Base-by-base conservation (phyloP, 2,113 vertebrate genomes). In the Dryoscopus gambensis region DNA sequence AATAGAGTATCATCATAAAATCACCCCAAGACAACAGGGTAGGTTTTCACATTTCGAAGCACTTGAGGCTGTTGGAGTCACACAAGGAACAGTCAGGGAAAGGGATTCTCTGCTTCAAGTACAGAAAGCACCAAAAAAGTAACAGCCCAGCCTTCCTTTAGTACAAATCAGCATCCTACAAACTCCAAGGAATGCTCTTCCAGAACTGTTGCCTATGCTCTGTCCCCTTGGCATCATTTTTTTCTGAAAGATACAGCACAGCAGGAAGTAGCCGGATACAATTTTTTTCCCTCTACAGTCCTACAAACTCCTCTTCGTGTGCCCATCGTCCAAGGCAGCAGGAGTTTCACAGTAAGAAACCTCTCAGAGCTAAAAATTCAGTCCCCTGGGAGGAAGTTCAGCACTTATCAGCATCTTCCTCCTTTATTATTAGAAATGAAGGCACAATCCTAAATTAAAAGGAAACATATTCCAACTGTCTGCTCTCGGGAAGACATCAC, bases 151-250 rank as follows among this genome's bases (percentile, higher is more conserved):
- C 23, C 9, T 46, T 56, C n/a, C 20, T 49, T 70, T 40, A 16
- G 33, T 35, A 37, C 19, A 37, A 33, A 35, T 40, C 57, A 56
- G 11, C 30, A 47, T 20, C 27, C 70, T 55, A 13, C 24, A 44
- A 85, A 50, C 12, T 16, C 23, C 57, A 79, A 27, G 39, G 28
- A 64, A 53, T 14, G 37, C 8, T 62, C 62, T 31, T 37, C 11
- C 31, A 53, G 13, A 10, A 25, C 35, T 15, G 4, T 46, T 83
- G 24, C 37, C 35, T 35, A 33, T 22, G 4, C 2, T 0, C 6
- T 71, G 47, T 47, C 20, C 16, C 7, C 57, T 46, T 59, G 25
- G 23, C 44, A 64, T 21, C 0, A 1, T 13, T 59, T 63, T 63
- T 63, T 84, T 40, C 37, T 39, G 24, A 76, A n/a, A 4, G 17